Base-by-base conservation (phyloP, 2,888 invertebrate genomes). In the Cheilosia variabilis region DNA sequence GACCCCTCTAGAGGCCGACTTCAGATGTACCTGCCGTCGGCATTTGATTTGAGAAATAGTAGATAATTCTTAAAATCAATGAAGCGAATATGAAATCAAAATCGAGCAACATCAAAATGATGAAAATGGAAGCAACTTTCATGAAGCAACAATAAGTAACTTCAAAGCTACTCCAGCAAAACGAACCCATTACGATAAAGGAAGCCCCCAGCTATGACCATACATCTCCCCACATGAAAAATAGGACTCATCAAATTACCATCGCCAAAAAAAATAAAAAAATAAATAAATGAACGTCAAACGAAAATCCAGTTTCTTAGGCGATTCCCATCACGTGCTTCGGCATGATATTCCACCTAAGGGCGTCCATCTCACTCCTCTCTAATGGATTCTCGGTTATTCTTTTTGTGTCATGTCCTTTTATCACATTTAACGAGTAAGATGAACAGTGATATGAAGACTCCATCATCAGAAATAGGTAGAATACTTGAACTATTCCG, bases 261-360 rank as follows among this genome's bases (percentile, higher is more conserved):
- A 55, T 24, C 24, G 13, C 2, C 22, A 13, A n/a, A 43, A 43
- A 27, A 27, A 27, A 27, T 6, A 27, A 43, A 43, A n/a, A 45
- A 45, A 45, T 15, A 43, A n/a, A 15, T 43, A 6, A 43, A 43
- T 17, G 5, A 45, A 47, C 31, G 62, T 63, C 62, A 63, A 63
- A 63, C 45, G 24, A 63, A 62, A 37, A 50, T 65, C 17, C 43
- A 6, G 53, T 41, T n/a, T 17, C 27, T 41, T 34, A 60, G 58
- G 45, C 50, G 60, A 60, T 60, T 71, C 58, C 9, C 15, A 52
- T 65, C 65, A 65, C 47, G 65, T 65, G 47, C 71, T 43, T 55
- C 55, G 41, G 55, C 17, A 43, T 22, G n/a, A 37, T 34, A 45
- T 62, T 62, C 45, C 22, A 2, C 4, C 58, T 15, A 9, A 37